Percentiles rank a stretch among this genome's conserved stretches.
phyloP scores from a whole-genome alignment of 2,797 vertebrate species.

The Typhlichthys eigenmanni region DNA sequence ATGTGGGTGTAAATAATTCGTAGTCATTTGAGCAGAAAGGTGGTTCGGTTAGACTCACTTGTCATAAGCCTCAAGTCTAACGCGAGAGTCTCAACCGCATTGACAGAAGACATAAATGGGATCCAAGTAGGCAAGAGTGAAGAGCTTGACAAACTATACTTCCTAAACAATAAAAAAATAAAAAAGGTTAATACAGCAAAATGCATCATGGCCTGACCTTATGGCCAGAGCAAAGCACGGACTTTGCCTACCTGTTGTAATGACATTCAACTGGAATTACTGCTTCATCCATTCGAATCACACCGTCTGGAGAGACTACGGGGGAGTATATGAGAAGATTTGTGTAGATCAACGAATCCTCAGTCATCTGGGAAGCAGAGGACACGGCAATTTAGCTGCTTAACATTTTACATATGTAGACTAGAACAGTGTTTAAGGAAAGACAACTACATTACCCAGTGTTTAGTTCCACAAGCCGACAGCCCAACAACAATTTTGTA shows the following conservation, averaged over 20 bases:
- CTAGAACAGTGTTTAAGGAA: too few species aligned
- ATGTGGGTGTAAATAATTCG: too few species aligned
- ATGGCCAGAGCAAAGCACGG: background rate
- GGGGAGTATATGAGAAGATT: slow-evolving; percentile 74
- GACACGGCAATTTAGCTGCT: background rate
- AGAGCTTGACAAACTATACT: slow-evolving; percentile 67
- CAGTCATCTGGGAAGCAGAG: slow-evolving; percentile 60
- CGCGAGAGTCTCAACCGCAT: slow-evolving; percentile 47
- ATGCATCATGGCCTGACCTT: background rate
- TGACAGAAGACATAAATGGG: slow-evolving; percentile 54
- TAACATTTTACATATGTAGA: background rate
- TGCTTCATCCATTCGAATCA: slow-evolving; percentile 69
- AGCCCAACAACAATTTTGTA: slow-evolving; percentile 61
- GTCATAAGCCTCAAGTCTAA: slow-evolving; percentile 72
- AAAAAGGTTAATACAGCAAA: background rate
- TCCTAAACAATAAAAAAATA: slow-evolving; percentile 43
- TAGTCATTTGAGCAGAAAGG: background rate
- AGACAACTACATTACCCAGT: slow-evolving; percentile 58
- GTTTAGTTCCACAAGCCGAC: slow-evolving; percentile 67
- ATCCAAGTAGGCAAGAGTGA: slow-evolving; percentile 71
- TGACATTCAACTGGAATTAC: slow-evolving; percentile 75
- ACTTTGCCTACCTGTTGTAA: slow-evolving; percentile 66
- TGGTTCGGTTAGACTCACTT: slow-evolving; percentile 35
- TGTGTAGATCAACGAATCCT: slow-evolving; percentile 68
- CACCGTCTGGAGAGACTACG: slow-evolving; percentile 38